A percentile compares a stretch with the other conserved stretches of the same genome.
These are phyloP conservation scores for Nycticryphes semicollaris DNA, from an alignment of 2,113 vertebrate species.

Conservation along the genomic window DNA sequence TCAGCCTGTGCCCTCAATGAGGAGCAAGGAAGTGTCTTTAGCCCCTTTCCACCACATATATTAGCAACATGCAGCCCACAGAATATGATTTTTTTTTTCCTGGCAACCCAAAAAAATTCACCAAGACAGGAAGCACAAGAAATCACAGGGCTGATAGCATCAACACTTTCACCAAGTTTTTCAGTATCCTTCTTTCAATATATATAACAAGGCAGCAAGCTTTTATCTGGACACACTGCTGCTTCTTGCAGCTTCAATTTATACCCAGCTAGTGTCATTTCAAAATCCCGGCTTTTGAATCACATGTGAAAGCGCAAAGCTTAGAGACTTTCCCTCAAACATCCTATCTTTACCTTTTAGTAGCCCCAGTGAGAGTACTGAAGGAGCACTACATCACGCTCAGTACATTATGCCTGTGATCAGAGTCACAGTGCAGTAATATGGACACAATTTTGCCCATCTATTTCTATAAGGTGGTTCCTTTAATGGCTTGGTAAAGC, in stretches of 20 bases:
- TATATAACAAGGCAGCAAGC: neutral
- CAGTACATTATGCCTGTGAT: neutral
- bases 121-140: neutral
- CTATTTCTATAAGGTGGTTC: neutral
- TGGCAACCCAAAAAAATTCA: neutral
- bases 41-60: no score
- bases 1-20: accelerated
- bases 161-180: neutral
- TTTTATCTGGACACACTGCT: neutral
- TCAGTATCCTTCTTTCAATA: neutral
- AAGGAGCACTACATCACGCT: neutral
- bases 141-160: neutral
- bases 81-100: no score
- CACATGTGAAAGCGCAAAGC: neutral
- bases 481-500: neutral
- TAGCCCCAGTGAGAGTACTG: neutral
- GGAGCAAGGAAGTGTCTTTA: accelerated
- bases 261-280: neutral
- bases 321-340: neutral
- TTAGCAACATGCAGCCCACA: neutral
- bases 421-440: neutral
- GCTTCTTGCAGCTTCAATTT: neutral
- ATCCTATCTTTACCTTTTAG: neutral
- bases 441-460: neutral
- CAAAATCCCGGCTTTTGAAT: neutral